Conservation (phyloP, 2,797 vertebrate genomes). For the Hypotaenidia philippensis region DNA sequence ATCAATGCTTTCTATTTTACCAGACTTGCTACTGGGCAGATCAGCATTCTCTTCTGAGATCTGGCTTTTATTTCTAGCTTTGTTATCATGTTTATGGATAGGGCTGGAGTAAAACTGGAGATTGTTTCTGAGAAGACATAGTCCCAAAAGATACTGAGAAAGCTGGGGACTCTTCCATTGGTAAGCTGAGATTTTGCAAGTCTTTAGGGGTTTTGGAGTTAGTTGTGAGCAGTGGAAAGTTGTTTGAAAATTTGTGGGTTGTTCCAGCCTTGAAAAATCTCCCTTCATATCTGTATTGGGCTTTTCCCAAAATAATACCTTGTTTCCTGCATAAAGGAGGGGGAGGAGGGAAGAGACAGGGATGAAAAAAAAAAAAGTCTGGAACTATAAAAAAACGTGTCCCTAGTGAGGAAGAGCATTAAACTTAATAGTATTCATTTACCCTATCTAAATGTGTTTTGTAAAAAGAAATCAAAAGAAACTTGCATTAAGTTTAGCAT, state of each 20-base stretch:
- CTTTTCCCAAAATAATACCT: not conserved
- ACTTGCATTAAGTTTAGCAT: not conserved
- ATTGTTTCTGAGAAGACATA: not conserved
- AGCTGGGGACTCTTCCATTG: not conserved
- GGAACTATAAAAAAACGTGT: not conserved
- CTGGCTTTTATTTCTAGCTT: not conserved
- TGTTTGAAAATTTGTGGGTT: not conserved
- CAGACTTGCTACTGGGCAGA: rapidly evolving
- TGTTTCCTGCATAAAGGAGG: not conserved
- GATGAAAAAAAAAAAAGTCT: not conserved
- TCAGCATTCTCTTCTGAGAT: not conserved
- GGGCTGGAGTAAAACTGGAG: not conserved
- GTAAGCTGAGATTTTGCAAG: not conserved
- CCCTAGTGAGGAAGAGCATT: not conserved
- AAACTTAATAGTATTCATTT: not conserved
- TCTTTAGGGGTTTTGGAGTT: not conserved
- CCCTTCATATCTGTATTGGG: not conserved
- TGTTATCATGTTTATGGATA: not conserved
- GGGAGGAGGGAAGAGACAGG: too few species aligned
- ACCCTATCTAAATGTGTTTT: not conserved
- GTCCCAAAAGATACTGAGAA: not conserved
- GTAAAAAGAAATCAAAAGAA: not conserved
- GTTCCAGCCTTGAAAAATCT: not conserved
- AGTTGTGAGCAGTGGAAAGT: not conserved
- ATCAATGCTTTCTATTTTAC: not conserved